Evolutionary conservation across 1,140 invertebrate genomes (phyloP).

Genomic region (Musca vetustissima): DNA sequence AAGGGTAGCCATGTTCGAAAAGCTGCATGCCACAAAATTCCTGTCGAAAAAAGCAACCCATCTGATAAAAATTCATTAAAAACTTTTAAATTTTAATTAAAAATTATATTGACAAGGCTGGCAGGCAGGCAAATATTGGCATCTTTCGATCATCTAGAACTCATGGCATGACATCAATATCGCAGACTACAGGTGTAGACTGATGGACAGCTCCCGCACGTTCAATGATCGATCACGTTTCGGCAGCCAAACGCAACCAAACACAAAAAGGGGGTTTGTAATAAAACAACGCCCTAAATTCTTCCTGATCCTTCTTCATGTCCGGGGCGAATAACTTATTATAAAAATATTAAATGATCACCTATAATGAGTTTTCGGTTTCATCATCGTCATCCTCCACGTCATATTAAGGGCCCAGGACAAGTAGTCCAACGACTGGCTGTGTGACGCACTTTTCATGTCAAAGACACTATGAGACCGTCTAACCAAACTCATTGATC

Average conservation of each 20-base stretch:
- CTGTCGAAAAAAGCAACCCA: slow-evolving; percentile 28
- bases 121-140: too few relatives aligned
- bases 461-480: background rate
- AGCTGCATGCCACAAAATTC: too few relatives aligned
- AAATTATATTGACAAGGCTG: slow-evolving; percentile 39
- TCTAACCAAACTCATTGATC: too few relatives aligned
- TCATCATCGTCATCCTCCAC: background rate
- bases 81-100: slow-evolving; percentile 56
- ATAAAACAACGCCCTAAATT: slow-evolving; percentile 21
- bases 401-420: background rate
- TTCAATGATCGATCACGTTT: slow-evolving; percentile 31
- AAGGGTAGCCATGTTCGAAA: too few relatives aligned
- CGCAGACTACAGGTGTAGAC: background rate
- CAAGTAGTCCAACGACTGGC: background rate
- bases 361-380: slow-evolving; percentile 28
- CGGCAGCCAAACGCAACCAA: background rate
- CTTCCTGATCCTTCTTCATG: background rate
- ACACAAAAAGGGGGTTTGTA: background rate
- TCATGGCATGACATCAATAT: too few relatives aligned
- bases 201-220: slow-evolving; percentile 32
- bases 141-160: too few relatives aligned
- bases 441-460: background rate
- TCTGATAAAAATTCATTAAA: slow-evolving; percentile 56
- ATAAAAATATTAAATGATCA: slow-evolving; percentile 30
- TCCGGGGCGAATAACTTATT: slow-evolving; percentile 7